Conservation (phyloP, 2,888 invertebrate genomes). For the Sceliomorpha sp. region DNA sequence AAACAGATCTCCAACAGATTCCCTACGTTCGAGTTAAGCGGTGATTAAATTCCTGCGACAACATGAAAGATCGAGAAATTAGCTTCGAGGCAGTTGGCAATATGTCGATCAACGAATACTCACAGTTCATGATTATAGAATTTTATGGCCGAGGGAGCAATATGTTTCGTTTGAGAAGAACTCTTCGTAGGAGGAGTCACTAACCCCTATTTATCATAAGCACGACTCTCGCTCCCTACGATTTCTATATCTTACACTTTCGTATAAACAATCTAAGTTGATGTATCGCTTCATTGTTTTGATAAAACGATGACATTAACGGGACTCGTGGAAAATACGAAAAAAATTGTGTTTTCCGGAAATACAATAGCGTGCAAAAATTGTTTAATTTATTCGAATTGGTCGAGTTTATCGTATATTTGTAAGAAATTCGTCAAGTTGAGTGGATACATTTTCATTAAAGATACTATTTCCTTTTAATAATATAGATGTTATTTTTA, state of each 20-base stretch:
- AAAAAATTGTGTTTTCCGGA: no score
- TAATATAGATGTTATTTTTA: no score
- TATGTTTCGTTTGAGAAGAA: conserved; percentile 38
- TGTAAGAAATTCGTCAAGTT: background rate
- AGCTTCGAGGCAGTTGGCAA: conserved; percentile 24
- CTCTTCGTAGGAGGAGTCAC: conserved; percentile 62
- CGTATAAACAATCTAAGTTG: conserved; percentile 31
- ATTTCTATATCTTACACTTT: conserved; percentile 27
- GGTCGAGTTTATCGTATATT: background rate
- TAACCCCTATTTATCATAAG: conserved; percentile 71
- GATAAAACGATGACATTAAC: background rate
- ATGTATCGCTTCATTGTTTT: conserved; percentile 1
- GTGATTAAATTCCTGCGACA: conserved; percentile 32
- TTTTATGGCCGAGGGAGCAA: conserved; percentile 50
- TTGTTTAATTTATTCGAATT: no score
- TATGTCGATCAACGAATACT: conserved; percentile 60
- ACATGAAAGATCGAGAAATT: conserved; percentile 31
- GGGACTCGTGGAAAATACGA: background rate
- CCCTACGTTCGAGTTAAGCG: conserved; percentile 35
- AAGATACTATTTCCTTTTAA: no score
- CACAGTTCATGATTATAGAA: conserved; percentile 39
- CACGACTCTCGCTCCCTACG: conserved; percentile 44
- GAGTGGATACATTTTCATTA: no score
- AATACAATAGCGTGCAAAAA: no score
- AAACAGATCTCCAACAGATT: conserved; percentile 43